A percentile compares a stretch with the other conserved stretches of the same genome.
phyloP scores from a whole-genome alignment of 1,140 invertebrate species.

The Eriocheir sinensis region DNA sequence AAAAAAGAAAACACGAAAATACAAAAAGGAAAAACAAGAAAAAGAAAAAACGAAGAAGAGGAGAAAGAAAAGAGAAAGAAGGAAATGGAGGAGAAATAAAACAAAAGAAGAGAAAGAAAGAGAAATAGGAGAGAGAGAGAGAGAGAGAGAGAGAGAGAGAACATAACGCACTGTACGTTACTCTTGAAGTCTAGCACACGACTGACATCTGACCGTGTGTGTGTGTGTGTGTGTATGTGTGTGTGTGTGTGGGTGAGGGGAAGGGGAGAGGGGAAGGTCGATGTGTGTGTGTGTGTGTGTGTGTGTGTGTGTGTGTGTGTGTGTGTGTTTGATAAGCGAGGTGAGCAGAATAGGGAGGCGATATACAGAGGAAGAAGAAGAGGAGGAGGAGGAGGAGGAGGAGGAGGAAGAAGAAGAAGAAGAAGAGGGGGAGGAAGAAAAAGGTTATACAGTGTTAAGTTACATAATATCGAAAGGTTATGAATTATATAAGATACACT shows the following conservation, averaged over 20 bases:
- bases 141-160: slow-evolving; percentile 4
- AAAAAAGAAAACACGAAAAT: neutral
- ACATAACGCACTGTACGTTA: neutral
- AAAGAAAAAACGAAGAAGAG: slow-evolving; percentile 39
- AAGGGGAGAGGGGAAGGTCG: no score
- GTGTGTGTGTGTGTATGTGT: slow-evolving; percentile 10
- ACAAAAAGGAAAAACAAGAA: slow-evolving; percentile 32
- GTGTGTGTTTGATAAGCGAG: neutral
- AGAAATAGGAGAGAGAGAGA: slow-evolving; percentile 18
- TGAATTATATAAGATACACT: no score
- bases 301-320: neutral
- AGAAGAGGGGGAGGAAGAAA: neutral
- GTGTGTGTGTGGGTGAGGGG: neutral
- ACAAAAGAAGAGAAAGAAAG: slow-evolving; percentile 10
- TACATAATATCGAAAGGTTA: no score
- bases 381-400: neutral
- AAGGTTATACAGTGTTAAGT: no score
- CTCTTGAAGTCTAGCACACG: neutral
- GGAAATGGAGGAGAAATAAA: neutral
- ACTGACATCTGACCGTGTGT: neutral
- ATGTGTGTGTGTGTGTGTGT: neutral
- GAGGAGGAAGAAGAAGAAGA: neutral
- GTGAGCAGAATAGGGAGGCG: neutral
- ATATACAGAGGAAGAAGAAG: neutral
- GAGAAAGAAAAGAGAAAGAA: no score